A percentile compares a stretch with the other conserved stretches of the same genome.
Conservation (phyloP, 2,888 invertebrate species). For the Caenorhabditis sp. region DNA sequence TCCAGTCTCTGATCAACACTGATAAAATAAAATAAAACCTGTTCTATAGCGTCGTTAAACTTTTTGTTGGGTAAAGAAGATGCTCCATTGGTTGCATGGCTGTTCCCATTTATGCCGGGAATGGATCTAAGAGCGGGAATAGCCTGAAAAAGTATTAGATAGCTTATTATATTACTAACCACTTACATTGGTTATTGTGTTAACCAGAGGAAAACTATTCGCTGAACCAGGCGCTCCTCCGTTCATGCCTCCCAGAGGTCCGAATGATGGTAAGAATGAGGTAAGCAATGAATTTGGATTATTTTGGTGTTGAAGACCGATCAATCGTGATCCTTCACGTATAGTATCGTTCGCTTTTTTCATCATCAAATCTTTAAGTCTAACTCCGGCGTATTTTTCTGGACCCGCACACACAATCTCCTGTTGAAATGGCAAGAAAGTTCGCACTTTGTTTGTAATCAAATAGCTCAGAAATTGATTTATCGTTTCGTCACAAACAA, state of each 20-base stretch:
- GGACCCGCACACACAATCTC: conserved; percentile 77
- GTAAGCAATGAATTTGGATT: conserved; percentile 52
- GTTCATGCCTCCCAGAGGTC: conserved; percentile 24
- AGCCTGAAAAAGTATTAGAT: conserved; percentile 44
- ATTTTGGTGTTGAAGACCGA: conserved; percentile 23
- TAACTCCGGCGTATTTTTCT: conserved; percentile 62
- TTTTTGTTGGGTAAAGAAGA: conserved; percentile 52
- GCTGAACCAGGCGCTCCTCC: conserved; percentile 6
- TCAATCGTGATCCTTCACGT: conserved; percentile 30
- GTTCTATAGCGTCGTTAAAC: conserved; percentile 69
- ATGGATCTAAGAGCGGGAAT: conserved; percentile 69
- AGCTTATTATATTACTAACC: background rate
- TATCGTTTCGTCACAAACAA: conserved; percentile 74
- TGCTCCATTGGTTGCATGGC: conserved; percentile 27
- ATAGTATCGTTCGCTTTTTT: conserved; percentile 76
- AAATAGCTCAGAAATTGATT: conserved; percentile 73
- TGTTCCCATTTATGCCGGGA: conserved; percentile 62
- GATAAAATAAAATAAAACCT: conserved; percentile 54
- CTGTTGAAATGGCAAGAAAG: conserved; percentile 76
- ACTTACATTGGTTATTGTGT: conserved; percentile 62
- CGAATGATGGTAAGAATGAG: conserved; percentile 65
- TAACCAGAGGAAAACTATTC: conserved; percentile 57
- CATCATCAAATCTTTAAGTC: conserved; percentile 78
- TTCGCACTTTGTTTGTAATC: conserved; percentile 71
- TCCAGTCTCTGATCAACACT: too few relatives aligned